Percentiles rank a stretch among this genome's conserved stretches.
Conservation (phyloP, 2,797 vertebrate genomes). For the Otolemur crassicaudatus region DNA sequence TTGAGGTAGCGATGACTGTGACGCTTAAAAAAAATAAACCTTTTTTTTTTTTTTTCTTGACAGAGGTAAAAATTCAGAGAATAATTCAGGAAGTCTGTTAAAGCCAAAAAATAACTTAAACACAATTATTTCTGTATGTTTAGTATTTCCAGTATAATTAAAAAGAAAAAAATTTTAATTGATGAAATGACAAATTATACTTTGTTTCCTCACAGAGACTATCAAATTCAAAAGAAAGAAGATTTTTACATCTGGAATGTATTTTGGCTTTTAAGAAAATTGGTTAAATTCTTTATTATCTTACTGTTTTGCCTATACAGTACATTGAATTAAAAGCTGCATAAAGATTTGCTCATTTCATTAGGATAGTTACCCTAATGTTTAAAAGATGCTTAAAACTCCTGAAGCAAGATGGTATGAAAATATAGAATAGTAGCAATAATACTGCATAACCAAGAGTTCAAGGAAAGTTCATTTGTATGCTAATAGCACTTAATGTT, state of each 20-base stretch:
- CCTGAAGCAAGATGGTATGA: neutral
- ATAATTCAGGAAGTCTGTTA: slow-evolving; percentile 22
- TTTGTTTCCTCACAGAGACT: neutral
- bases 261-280: slow-evolving; percentile 59
- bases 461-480: neutral
- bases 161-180: slow-evolving; percentile 10
- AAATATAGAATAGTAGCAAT: neutral
- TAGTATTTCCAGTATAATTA: slow-evolving; percentile 15
- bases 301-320: neutral
- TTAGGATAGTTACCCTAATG: neutral
- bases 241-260: neutral
- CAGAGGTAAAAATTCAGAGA: slow-evolving; percentile 19
- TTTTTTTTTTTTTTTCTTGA: neutral
- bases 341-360: neutral
- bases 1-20: neutral
- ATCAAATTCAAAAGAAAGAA: slow-evolving; percentile 7
- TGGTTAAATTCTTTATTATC: neutral
- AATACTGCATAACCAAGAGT: neutral
- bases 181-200: neutral
- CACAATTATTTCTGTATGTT: slow-evolving; percentile 30
- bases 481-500: neutral
- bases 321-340: slow-evolving; percentile 11
- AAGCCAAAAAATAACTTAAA: slow-evolving; percentile 12
- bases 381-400: slow-evolving; percentile 39
- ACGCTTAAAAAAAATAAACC: neutral